phyloP scores from a whole-genome alignment of 2,113 vertebrate genomes.

The Isurus oxyrinchus region DNA sequence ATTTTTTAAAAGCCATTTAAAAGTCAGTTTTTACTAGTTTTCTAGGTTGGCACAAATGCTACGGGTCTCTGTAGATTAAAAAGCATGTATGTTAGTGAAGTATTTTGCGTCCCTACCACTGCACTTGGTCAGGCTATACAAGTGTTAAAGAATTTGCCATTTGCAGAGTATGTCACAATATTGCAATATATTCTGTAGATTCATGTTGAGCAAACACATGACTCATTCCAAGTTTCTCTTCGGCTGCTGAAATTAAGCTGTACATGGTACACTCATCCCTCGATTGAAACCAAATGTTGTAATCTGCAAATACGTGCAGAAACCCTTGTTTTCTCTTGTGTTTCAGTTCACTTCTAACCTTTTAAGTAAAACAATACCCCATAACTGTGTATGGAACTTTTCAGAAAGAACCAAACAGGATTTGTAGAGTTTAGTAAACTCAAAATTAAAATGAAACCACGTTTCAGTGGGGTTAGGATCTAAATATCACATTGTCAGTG shows the following conservation, averaged over 20 bases:
- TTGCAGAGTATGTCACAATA: neutral
- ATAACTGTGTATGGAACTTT: neutral
- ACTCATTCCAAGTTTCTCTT: neutral
- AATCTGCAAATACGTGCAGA: neutral
- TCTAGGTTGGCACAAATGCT: neutral
- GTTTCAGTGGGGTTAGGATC: slow-evolving; percentile 12
- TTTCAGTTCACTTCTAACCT: slow-evolving; percentile 22
- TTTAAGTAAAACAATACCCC: slow-evolving; percentile 32
- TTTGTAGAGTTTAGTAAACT: neutral
- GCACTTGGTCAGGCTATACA: neutral
- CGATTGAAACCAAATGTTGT: slow-evolving; percentile 36
- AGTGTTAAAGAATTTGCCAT: neutral
- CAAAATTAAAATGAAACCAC: slow-evolving; percentile 20
- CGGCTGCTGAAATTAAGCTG: slow-evolving; percentile 10
- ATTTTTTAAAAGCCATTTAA: neutral
- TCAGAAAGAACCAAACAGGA: neutral
- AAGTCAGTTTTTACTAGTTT: neutral
- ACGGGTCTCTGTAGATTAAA: neutral
- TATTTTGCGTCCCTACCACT: neutral
- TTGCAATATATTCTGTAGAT: neutral
- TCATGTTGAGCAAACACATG: neutral
- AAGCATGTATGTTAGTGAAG: neutral
- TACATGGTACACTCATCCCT: neutral
- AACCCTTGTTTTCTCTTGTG: neutral
- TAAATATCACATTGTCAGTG: neutral